Evolutionary conservation across 2,113 vertebrate species (phyloP), one percentile per base, ranked within the genome.

Genomic region (Onychorhynchus coronatus): DNA sequence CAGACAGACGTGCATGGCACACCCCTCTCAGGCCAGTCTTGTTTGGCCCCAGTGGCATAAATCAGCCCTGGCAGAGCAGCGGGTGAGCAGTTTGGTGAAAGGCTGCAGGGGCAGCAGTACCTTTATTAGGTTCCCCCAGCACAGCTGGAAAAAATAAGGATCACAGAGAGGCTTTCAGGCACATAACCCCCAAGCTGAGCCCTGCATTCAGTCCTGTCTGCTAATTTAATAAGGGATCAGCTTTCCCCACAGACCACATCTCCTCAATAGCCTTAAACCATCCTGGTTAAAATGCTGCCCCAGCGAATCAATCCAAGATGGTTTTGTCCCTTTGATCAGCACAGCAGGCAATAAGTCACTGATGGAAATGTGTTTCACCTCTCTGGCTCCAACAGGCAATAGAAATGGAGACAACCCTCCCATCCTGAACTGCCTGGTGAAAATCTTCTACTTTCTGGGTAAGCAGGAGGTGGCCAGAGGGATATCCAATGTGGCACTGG

Each of bases 381-480:
- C 68, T 24, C 70, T 62, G 53, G 70, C 84, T 85, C 67, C 47
- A 95, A 6, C 92, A 98, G 99, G 99, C 97, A 25, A 98, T 98
- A 47, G 98, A 98, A 72, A 93, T 83, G 4, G 98, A 95, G 98
- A 98, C 39, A 98, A 98, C 8, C 95, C 97, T 6, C 95, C 97
- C 5, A 85, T 98, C 89, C 97, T 98, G 49, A 99, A 98, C 95
- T 85, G 88, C 42, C 97, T 98, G 85, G 97, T 97, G 50, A 98
- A 98, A 91, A 95, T 98, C 82, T 98, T 98, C 96, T 98, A 96
- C 55, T 96, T 98, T 84, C 96, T 98, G 56, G 98, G 98, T 47
- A 99, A 99, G 96, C 97, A 98, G 65, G 98, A 99, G 41, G 98
- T 98, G 98, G 98, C 98, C 56, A 98, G 96, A 67, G 98, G 98